These are phyloP conservation scores for Galendromus occidentalis DNA, from an alignment of 1,140 invertebrate genomes.

Conservation along the genomic window DNA sequence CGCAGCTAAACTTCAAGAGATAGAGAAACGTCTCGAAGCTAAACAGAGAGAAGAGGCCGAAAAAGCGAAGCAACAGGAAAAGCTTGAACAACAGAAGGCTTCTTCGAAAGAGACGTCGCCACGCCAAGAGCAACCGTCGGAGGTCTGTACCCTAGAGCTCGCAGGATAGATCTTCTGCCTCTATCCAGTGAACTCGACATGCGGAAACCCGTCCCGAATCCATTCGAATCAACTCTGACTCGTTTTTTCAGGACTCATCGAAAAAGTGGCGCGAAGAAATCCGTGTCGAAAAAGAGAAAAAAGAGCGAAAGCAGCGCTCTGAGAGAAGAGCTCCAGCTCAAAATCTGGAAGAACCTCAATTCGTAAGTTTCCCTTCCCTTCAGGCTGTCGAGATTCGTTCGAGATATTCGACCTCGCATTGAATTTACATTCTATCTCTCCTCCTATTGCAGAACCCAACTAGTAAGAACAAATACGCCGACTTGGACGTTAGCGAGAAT, in stretches of 20 bases:
- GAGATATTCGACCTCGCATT: not conserved
- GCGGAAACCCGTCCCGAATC: too few species aligned
- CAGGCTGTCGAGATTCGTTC: not conserved
- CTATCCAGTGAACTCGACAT: too few species aligned
- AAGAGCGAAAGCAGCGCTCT: not conserved
- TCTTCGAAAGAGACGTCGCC: conserved; percentile 12
- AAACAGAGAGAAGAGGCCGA: conserved; percentile 22
- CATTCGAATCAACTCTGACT: not conserved
- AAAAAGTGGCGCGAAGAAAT: not conserved
- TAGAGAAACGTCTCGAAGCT: conserved; percentile 42
- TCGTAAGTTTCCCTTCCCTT: not conserved
- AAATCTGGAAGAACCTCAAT: too few species aligned
- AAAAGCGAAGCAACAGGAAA: conserved; percentile 20
- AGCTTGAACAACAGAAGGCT: conserved; percentile 15
- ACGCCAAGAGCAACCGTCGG: too few species aligned
- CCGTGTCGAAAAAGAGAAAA: not conserved
- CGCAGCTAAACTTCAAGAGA: conserved; percentile 44
- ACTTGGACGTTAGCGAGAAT: not conserved
- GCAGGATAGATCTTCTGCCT: too few species aligned
- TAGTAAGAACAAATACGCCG: not conserved
- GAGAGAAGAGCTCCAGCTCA: not conserved
- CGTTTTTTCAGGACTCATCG: not conserved
- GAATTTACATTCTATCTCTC: not conserved
- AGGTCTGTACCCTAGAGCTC: too few species aligned
- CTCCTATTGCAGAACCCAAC: not conserved